These are phyloP conservation scores for Bufo gargarizans DNA, from an alignment of 2,113 vertebrate species.

Conservation along the genomic window DNA sequence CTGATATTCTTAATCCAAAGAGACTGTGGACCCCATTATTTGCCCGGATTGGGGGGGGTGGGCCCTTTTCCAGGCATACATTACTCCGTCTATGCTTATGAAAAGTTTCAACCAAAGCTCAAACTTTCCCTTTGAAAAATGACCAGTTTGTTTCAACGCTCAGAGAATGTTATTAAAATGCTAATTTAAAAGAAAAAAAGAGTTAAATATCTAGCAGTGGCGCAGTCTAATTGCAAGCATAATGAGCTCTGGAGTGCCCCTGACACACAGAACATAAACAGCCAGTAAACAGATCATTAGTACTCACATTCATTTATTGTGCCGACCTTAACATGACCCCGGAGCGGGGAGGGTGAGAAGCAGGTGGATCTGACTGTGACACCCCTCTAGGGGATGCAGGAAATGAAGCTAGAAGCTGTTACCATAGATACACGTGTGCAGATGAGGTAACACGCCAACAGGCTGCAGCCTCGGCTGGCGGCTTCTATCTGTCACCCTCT, in stretches of 20 bases:
- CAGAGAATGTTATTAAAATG: conserved; percentile 84
- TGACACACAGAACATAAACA: conserved; percentile 82
- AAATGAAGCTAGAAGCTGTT: conserved; percentile 75
- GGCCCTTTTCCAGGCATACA: background rate
- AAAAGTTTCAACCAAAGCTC: conserved; percentile 77
- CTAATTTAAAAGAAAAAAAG: conserved; percentile 84
- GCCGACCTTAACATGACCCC: conserved; percentile 79
- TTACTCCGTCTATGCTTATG: conserved; percentile 38
- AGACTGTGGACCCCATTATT: background rate
- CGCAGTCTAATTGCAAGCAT: conserved; percentile 82
- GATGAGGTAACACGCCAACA: conserved; percentile 73
- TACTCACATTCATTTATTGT: conserved; percentile 80
- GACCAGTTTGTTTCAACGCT: conserved; percentile 80
- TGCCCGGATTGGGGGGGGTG: background rate
- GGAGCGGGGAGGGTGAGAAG: conserved; percentile 76
- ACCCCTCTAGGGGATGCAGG: conserved; percentile 77
- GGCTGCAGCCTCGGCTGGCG: conserved; percentile 67
- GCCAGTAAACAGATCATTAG: conserved; percentile 83
- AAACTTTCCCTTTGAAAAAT: conserved; percentile 83
- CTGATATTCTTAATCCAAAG: background rate
- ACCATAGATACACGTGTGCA: conserved; percentile 76
- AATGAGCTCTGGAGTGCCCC: conserved; percentile 83
- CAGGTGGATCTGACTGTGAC: conserved; percentile 80
- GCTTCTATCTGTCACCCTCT: conserved; percentile 62
- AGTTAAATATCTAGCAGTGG: conserved; percentile 81